phyloP scores from a whole-genome alignment of 92 coral and sea anemone genomes.

The Umimayanthus chanpuru region DNA sequence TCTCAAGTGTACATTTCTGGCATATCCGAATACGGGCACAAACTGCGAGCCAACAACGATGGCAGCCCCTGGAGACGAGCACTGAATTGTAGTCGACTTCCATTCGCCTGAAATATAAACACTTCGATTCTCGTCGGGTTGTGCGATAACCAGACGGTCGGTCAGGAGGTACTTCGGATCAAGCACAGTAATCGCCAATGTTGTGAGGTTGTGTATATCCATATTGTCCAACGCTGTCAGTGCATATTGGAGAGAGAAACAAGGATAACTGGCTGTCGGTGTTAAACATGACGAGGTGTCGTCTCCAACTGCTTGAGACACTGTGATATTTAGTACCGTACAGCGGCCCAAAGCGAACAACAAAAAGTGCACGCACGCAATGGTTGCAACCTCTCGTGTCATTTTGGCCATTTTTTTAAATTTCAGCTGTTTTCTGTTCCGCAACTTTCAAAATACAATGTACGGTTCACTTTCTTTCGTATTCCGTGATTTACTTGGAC shows the following conservation, averaged over 20 bases:
- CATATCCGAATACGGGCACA: not conserved
- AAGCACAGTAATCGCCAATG: constrained; percentile 51
- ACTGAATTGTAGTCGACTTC: constrained; percentile 36
- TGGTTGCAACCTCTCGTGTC: not conserved
- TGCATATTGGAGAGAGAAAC: constrained; percentile 67
- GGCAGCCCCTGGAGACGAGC: constrained; percentile 46
- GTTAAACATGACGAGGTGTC: constrained; percentile 56
- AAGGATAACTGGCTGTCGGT: constrained; percentile 44
- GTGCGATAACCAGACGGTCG: constrained; percentile 50
- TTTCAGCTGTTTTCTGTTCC: no score
- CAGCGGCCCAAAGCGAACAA: constrained; percentile 4
- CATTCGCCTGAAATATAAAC: constrained; percentile 52
- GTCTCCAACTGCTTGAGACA: constrained; percentile 68
- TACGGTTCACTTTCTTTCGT: not conserved
- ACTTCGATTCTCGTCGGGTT: constrained; percentile 50
- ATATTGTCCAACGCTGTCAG: constrained; percentile 49
- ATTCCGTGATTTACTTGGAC: not conserved
- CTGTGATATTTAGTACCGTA: constrained; percentile 18
- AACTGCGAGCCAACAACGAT: constrained; percentile 52
- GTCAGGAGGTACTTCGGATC: constrained; percentile 52
- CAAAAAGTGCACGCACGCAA: not conserved
- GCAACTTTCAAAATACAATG: not conserved
- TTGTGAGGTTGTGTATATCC: constrained; percentile 47
- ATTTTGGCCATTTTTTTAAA: not conserved
- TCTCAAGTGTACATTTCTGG: constrained; percentile 55